These are phyloP conservation scores for Ammodytes marinus DNA, from an alignment of 2,113 vertebrate species.

Conservation along the genomic window DNA sequence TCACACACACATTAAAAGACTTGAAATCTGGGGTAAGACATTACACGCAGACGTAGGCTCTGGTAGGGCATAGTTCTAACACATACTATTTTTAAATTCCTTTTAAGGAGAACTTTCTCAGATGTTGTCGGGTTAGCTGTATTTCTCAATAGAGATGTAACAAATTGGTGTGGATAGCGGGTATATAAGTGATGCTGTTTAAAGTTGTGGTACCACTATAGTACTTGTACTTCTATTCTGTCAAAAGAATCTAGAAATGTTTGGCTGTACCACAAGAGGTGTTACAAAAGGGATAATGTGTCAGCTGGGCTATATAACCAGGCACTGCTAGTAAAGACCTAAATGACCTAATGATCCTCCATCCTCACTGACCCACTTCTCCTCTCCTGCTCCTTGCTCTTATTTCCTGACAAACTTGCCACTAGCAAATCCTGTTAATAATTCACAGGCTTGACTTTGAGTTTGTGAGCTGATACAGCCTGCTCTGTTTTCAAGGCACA, in stretches of 20 bases:
- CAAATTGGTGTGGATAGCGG: background rate
- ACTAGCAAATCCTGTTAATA: conserved; percentile 68
- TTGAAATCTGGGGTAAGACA: conserved; percentile 91
- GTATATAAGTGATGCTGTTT: background rate
- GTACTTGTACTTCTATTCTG: background rate
- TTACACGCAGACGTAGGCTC: background rate
- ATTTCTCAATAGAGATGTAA: background rate
- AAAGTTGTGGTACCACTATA: background rate
- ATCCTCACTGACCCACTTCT: conserved; percentile 54
- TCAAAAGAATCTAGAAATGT: background rate
- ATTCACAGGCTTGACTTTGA: conserved; percentile 69
- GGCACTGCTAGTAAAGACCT: conserved; percentile 22
- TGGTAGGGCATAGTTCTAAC: no score
- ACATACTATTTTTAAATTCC: no score
- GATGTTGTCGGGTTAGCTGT: background rate
- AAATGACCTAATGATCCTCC: conserved; percentile 37
- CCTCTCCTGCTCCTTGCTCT: conserved; percentile 43
- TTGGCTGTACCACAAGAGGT: background rate
- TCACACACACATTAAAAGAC: conserved; percentile 95
- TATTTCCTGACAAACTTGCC: conserved; percentile 48
- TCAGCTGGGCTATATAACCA: conserved; percentile 39
- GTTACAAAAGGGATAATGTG: conserved; percentile 41
- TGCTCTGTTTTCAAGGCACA: conserved; percentile 61
- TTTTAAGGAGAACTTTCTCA: background rate
- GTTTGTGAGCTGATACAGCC: conserved; percentile 72